phyloP scores from a whole-genome alignment of 2,113 vertebrate species.

The Thalassoma bifasciatum region DNA sequence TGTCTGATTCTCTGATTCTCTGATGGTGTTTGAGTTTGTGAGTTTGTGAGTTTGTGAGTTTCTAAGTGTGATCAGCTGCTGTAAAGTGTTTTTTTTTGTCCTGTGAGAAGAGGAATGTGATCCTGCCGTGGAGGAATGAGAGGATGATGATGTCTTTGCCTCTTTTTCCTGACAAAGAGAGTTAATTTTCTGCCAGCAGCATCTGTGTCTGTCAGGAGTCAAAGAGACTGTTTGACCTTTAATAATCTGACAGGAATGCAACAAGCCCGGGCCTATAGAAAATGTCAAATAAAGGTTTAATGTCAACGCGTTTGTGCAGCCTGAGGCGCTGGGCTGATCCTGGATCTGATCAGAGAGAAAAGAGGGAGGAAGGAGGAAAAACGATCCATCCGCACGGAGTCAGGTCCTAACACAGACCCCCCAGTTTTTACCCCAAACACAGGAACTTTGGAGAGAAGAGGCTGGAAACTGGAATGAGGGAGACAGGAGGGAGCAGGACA shows the following conservation, averaged over 20 bases:
- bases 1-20: too few relatives aligned
- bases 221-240: constrained; percentile 48
- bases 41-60: too few relatives aligned
- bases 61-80: too few relatives aligned
- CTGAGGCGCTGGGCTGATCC: constrained; percentile 50
- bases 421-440: too few relatives aligned
- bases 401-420: constrained; percentile 19
- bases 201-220: constrained; percentile 40
- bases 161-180: neutral
- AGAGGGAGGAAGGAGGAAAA: neutral
- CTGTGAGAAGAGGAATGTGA: neutral
- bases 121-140: neutral
- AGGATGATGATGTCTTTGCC: neutral
- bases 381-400: constrained; percentile 67
- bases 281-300: constrained; percentile 64
- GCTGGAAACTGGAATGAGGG: too few relatives aligned
- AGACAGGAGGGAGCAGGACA: too few relatives aligned
- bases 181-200: constrained; percentile 24
- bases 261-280: constrained; percentile 62
- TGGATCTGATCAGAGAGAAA: constrained; percentile 29
- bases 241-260: constrained; percentile 65
- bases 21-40: too few relatives aligned
- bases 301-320: constrained; percentile 57
- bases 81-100: too few relatives aligned
- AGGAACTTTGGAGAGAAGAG: too few relatives aligned